Percentiles rank a stretch among this genome's conserved stretches.
phyloP scores from a whole-genome alignment of 2,797 vertebrate species.

The Pangasius krempfi region DNA sequence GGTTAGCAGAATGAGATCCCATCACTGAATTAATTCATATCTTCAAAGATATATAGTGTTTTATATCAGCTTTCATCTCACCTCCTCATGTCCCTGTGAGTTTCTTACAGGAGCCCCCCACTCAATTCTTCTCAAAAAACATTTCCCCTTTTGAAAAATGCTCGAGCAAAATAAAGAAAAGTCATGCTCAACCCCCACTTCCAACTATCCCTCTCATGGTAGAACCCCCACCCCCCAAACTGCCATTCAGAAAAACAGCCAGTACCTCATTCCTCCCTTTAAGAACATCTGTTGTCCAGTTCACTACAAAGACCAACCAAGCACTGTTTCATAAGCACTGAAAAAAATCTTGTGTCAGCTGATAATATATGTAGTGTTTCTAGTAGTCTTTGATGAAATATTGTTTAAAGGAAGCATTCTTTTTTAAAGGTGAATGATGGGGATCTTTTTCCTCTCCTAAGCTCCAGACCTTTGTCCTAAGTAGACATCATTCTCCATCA shows the following conservation, averaged over 20 bases:
- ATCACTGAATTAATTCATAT: slow-evolving; percentile 41
- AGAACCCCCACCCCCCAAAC: slow-evolving; percentile 37
- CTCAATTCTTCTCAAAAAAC: slow-evolving; percentile 27
- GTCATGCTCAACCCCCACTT: slow-evolving; percentile 28
- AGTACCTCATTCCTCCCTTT: slow-evolving; percentile 47
- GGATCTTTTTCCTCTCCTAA: not conserved
- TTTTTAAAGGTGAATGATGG: not conserved
- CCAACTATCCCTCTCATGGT: slow-evolving; percentile 23
- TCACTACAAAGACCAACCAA: slow-evolving; percentile 43
- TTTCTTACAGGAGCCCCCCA: slow-evolving; percentile 46
- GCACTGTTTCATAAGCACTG: slow-evolving; percentile 3
- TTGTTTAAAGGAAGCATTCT: not conserved
- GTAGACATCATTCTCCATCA: not conserved
- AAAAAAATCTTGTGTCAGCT: slow-evolving; percentile 26
- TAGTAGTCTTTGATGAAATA: not conserved
- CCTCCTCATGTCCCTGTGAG: slow-evolving; percentile 34
- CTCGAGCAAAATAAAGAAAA: slow-evolving; percentile 49
- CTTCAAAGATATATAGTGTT: slow-evolving; percentile 42
- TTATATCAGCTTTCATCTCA: slow-evolving; percentile 35
- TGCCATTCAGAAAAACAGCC: slow-evolving; percentile 41
- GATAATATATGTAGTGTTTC: not conserved
- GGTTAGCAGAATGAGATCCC: slow-evolving; percentile 33
- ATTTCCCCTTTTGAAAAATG: slow-evolving; percentile 36
- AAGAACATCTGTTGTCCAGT: slow-evolving; percentile 57
- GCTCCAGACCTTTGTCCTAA: not conserved